Evolutionary conservation across 2,888 invertebrate species (phyloP).

Genomic region (Hecatera dysodea): DNA sequence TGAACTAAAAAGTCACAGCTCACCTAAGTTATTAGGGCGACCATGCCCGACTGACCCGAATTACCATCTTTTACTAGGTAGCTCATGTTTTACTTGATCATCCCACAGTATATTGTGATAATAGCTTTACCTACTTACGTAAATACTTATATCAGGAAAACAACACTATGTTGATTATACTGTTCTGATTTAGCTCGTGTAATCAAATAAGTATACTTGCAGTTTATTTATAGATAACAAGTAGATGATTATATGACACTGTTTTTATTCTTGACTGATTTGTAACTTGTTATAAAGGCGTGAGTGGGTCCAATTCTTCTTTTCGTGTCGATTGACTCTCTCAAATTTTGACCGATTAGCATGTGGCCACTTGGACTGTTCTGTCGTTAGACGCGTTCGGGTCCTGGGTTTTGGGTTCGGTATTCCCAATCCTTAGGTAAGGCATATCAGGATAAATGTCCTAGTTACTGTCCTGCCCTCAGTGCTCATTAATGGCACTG

Average conservation of each 20-base stretch:
- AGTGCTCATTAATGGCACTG: too few relatives aligned
- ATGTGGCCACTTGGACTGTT: too few relatives aligned
- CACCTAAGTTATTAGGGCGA: conserved; percentile 13
- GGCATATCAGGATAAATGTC: too few relatives aligned
- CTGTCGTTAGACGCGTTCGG: too few relatives aligned
- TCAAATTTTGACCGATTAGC: too few relatives aligned
- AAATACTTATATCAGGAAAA: not conserved
- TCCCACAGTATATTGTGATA: conserved; percentile 4
- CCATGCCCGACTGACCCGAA: conserved; percentile 54
- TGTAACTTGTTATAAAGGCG: not conserved
- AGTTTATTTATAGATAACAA: not conserved
- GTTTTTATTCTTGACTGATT: not conserved
- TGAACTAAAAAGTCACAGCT: too few relatives aligned
- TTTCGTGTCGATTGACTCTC: too few relatives aligned
- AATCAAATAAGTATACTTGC: not conserved
- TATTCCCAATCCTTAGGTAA: too few relatives aligned
- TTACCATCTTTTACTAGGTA: conserved; percentile 43
- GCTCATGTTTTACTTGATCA: conserved; percentile 16
- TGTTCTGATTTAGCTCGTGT: conserved; percentile 12
- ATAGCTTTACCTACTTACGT: not conserved
- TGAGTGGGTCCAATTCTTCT: not conserved
- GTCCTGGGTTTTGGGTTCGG: too few relatives aligned
- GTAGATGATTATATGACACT: not conserved
- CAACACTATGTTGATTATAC: conserved; percentile 1
- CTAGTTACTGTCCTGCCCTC: too few relatives aligned